A percentile compares a stretch with the other conserved stretches of the same genome.
Conservation (phyloP, 1,140 invertebrate species). For the Lordiphosa collinella region DNA sequence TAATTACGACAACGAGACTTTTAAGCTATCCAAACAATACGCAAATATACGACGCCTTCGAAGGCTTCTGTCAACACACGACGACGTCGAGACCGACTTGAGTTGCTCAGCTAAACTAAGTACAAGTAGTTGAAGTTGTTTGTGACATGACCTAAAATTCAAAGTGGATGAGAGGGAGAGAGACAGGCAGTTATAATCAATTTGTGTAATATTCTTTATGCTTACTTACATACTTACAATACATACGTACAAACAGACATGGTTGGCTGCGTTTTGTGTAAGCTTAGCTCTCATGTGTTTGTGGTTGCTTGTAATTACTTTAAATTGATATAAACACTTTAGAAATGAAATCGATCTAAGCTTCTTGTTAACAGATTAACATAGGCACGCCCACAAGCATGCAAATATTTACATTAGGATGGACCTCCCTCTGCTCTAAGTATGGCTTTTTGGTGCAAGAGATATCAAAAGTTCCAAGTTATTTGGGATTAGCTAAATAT, state of each 20-base stretch:
- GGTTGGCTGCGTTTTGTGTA: constrained; percentile 27
- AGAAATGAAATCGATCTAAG: constrained; percentile 76
- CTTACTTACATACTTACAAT: constrained; percentile 4
- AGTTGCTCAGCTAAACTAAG: too few relatives aligned
- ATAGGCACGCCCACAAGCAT: constrained; percentile 37
- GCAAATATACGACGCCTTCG: background rate
- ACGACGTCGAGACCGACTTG: too few relatives aligned
- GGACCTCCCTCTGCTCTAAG: too few relatives aligned
- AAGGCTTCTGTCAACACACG: constrained; percentile 44
- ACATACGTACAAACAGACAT: constrained; percentile 12
- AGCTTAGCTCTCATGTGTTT: constrained; percentile 41
- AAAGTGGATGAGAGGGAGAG: background rate
- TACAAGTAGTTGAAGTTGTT: constrained; percentile 15
- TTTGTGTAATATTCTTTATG: constrained; percentile 48
- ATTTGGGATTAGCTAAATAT: too few relatives aligned
- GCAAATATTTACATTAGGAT: background rate
- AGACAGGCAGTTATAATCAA: constrained; percentile 47
- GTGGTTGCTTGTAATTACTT: constrained; percentile 74
- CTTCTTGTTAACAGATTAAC: constrained; percentile 77
- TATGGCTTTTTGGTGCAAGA: too few relatives aligned
- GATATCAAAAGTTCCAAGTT: too few relatives aligned
- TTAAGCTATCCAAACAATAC: constrained; percentile 22
- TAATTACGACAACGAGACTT: constrained; percentile 36
- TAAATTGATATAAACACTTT: constrained; percentile 78
- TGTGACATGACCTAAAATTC: constrained; percentile 19